Evolutionary conservation across 2,797 vertebrate species (phyloP), one percentile per base, ranked within the genome.

Genomic region (Neomorphus geoffroyi): DNA sequence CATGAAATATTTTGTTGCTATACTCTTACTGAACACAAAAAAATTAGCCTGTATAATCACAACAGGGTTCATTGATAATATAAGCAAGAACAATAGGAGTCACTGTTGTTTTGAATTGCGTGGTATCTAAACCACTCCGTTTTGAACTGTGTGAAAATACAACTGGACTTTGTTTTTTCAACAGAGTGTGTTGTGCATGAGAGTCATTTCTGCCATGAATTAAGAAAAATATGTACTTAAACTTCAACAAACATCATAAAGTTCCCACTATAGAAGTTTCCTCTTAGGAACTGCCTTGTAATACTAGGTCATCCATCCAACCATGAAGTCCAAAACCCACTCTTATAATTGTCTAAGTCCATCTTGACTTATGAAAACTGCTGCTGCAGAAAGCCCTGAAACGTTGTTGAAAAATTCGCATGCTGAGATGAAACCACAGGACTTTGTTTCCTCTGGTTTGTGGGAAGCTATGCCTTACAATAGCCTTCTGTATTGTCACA

Each of bases 301-400:
- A 64, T 54, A 22, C 19, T 18, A 65, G 75, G 78, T 54, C 77
- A 81, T 80, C 65, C 5, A 3, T 90, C 75, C 87, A 75, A 48
- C n/a, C 54, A 83, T 39, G 51, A 86, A 92, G 80, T 93, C 88
- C 70, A 84, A 79, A 90, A 32, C 11, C 14, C 32, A 28, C 72
- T 78, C 46, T 56, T 90, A 32, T 54, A 86, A 94, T 62, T 75
- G 65, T 64, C 7, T 28, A 11, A 69, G n/a, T 88, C 39, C 22
- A 27, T 92, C 85, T 92, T 92, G 72, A 43, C 70, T 86, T 84
- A 60, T 67, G 70, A 85, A 93, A 92, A 84, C n/a, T 62, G 13
- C 58, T 88, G 81, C 69, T 84, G 54, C 65, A 86, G 77, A 90
- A 87, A 81, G 28, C 71, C 35, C 43, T 41, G 65, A 91, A 86